Base-by-base conservation (phyloP, 64 coral and sea anemone genomes). In the Montipora sp. region DNA sequence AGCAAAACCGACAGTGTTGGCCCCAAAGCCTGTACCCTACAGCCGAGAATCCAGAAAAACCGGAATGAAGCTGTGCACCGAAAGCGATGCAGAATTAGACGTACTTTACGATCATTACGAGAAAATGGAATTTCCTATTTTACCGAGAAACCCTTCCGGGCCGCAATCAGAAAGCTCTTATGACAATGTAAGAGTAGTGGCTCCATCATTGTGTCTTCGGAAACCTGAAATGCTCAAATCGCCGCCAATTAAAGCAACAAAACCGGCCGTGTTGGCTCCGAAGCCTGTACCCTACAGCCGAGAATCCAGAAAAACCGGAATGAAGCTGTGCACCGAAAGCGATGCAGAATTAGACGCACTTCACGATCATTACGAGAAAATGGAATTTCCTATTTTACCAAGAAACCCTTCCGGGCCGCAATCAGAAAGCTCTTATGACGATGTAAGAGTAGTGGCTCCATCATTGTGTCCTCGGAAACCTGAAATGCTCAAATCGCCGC, bases 31-130 rank as follows among this genome's bases (percentile, higher is more conserved):
- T 27, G 27, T 27, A 27, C 1, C 27, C 27, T 27, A 27, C 27
- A 27, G 27, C 27, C 1, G 27, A 27, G 27, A 27, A 27, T 73
- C 75, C 46, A 15, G 48, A 2, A 0, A 19, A 12, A 70, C 68
- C 8, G 59, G 0, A 22, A 0, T 36, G 16, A 85, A 7, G 18
- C 11, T 72, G 45, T 47, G 8, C 9, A 47, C 49, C 0, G 46
- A 85, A 22, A 44, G 36, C 2, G 65, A 47, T 12, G 65, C 46
- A 9, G 82, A 85, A 2, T 24, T 71, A 18, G 7, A 24, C 23
- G 23, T 24, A 24, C 23, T 85, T 8, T 72, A 85, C 46, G 82
- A 85, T 85, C 51, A 85, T 9, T 24, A 24, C 23, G 65, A 7
- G 43, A 63, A 85, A 50, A 46, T 71, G 19, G 49, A 14, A 4